phyloP scores from a whole-genome alignment of 2,888 invertebrate species.

The Fragum fragum region DNA sequence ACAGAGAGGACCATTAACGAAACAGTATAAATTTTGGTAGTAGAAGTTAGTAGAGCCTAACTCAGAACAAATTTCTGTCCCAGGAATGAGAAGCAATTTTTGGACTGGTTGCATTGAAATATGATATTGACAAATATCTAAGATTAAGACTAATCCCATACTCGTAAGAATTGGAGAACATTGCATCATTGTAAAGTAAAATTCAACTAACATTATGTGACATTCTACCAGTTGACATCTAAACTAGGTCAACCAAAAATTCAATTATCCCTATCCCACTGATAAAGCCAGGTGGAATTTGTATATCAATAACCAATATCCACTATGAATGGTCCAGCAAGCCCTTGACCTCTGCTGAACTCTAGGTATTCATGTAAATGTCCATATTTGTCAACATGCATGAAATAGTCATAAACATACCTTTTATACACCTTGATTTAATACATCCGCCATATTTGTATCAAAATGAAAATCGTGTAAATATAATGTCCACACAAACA shows the following conservation, averaged over 20 bases:
- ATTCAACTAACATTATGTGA: no score
- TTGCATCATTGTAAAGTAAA: no score
- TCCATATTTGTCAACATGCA: background rate
- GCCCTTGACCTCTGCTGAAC: background rate
- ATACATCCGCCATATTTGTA: slow-evolving; percentile 28
- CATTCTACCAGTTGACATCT: background rate
- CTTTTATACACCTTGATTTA: slow-evolving; percentile 4
- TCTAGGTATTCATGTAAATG: background rate
- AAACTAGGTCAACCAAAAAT: slow-evolving; percentile 14
- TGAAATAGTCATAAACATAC: slow-evolving; percentile 8
- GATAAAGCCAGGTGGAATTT: slow-evolving; percentile 7
- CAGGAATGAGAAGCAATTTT: no score
- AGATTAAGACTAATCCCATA: no score
- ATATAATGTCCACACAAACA: slow-evolving; percentile 15
- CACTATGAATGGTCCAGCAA: background rate
- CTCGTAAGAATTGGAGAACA: no score
- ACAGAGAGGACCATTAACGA: no score
- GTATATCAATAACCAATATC: background rate
- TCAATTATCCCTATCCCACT: slow-evolving; percentile 2
- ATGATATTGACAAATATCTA: no score
- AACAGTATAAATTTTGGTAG: no score
- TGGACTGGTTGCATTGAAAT: no score
- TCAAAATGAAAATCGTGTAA: slow-evolving; percentile 15
- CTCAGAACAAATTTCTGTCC: no score
- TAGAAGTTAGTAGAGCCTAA: no score